Base-by-base conservation (phyloP, 2,797 vertebrate genomes). In the Microhierax caerulescens region DNA sequence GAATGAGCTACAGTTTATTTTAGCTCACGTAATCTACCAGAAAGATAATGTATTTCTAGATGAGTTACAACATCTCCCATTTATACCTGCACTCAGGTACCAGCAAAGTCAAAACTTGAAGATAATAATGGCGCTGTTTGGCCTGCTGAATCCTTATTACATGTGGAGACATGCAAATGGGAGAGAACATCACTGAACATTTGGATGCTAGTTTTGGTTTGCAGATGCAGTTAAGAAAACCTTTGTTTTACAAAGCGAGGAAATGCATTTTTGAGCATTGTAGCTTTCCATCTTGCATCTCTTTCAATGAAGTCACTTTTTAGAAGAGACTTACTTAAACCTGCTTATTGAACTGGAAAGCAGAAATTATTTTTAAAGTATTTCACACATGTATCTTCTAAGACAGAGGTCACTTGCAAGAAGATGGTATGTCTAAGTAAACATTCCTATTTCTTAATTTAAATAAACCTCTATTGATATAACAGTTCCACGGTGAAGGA, bases 41-140 rank as follows among this genome's bases (percentile, higher is more conserved):
- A 59, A 88, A 67, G 83, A 88, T 85, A 75, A 67, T 22, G 6
- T 39, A 59, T 64, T 93, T 95, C 69, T 37, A 60, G 50, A 28
- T 69, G 73, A 53, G 85, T 82, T 94, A 57, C 83, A 88, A 41
- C 67, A 70, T 93, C 76, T 89, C 76, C 45, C 67, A 20, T 43
- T 84, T 84, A 28, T 70, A 93, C 85, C 60, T 91, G 77, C 37
- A 28, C 48, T 89, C 85, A 74, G 77, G 85, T 82, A 95, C 74
- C 77, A 79, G 80, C 59, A 70, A 64, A 93, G 92, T 63, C 88
- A 92, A 73, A 94, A 85, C 74, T 25, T 82, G 90, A 95, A 73
- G 88, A n/a, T 76, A 61, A 72, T 69, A 92, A 47, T 85, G 90
- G 63, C 63, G 59, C 41, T 11, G 20, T 45, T 84, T 39, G 77